Base-by-base conservation (phyloP, 2,888 invertebrate genomes). In the Lepidocyrtoides sp. region DNA sequence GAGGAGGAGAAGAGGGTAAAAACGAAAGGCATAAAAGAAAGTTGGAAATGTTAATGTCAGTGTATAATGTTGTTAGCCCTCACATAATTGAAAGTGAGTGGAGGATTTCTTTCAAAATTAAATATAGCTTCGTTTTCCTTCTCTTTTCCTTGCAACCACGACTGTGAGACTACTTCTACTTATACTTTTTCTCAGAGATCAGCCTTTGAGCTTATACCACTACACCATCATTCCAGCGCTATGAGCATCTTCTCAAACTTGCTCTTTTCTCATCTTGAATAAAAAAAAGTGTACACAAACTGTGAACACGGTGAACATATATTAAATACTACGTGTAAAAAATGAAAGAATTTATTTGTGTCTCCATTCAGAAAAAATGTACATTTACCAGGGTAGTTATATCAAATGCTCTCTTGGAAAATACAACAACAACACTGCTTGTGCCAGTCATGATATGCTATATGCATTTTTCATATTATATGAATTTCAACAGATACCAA, bases 31-130 rank as follows among this genome's bases (percentile, higher is more conserved):
- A 91, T 91, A 83, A 84, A 91, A 83, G 87, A 88, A 88, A 91
- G 87, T 91, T 91, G 91, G 91, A 91, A 91, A 91, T 91, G 91
- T 91, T 91, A 91, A 91, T 91, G 91, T 91, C 91, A 91, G 88
- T 87, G 83, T 88, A 91, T 91, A 91, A 91, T 91, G 88, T 88
- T 91, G 91, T 91, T 91, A 91, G 91, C 88, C 91, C 87, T 88
- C 91, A 91, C 91, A 91, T 91, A 91, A 91, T 91, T 91, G 91
- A 91, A 91, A 91, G 88, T 88, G 91, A 91, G 91, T 91, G 91
- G 91, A 91, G 91, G 91, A 91, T 91, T 91, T 91, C 91, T 88
- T 88, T 91, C 82, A 91, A 91, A 91, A 91, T 91, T 91, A 91
- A 91, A 91, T 91, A 91, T 91, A 88, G 88, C 84, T 91, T 84